A percentile compares a stretch with the other conserved stretches of the same genome.
Evolutionary conservation across 2,113 vertebrate species (phyloP).

Genomic region (Pelodiscus sinensis): DNA sequence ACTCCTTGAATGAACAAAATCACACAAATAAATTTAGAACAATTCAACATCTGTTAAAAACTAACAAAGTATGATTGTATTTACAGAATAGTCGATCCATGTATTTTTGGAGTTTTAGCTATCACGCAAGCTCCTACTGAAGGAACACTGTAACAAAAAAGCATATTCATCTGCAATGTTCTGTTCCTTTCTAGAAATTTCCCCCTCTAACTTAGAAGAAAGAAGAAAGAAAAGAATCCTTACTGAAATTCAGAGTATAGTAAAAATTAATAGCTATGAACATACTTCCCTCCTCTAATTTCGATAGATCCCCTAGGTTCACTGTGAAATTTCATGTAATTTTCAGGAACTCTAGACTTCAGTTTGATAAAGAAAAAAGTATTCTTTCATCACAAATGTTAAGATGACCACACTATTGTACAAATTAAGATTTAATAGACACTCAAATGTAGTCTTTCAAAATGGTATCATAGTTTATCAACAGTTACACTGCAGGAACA

Average conservation of each 20-base stretch:
- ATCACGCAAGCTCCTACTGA: slow-evolving; percentile 38
- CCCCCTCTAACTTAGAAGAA: neutral
- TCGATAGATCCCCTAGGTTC: neutral
- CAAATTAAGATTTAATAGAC: neutral
- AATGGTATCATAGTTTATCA: neutral
- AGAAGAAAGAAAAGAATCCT: neutral
- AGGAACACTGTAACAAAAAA: slow-evolving; percentile 51
- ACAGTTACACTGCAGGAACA: neutral
- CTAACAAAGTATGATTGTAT: neutral
- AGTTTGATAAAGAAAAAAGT: neutral
- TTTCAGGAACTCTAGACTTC: neutral
- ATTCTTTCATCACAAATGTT: neutral
- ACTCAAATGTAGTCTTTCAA: neutral
- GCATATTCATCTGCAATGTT: slow-evolving; percentile 62
- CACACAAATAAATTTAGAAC: neutral
- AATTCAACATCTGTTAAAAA: neutral
- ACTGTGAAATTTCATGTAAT: neutral
- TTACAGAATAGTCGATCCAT: neutral
- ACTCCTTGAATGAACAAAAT: neutral
- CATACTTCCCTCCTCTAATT: slow-evolving; percentile 1
- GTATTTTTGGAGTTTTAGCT: slow-evolving; percentile 14
- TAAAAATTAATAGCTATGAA: slow-evolving; percentile 49
- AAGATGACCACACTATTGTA: neutral
- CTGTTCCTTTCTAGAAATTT: neutral
- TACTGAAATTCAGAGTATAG: neutral